A percentile compares a stretch with the other conserved stretches of the same genome.
Conservation (phyloP, 2,797 vertebrate species). For the Miichthys miiuy region DNA sequence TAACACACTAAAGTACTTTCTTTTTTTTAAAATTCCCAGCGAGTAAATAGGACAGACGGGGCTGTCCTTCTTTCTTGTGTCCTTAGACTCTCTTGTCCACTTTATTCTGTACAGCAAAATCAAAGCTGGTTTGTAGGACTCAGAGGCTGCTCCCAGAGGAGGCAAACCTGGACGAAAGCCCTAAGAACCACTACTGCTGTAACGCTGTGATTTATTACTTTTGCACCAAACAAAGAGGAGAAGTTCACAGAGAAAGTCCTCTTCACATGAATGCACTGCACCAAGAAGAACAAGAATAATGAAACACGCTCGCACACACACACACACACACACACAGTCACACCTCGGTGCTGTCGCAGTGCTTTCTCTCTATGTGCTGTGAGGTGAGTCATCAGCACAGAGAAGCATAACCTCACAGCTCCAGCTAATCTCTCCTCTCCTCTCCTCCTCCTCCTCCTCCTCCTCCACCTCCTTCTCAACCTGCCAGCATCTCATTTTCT, state of each 20-base stretch:
- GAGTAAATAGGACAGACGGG: constrained; percentile 82
- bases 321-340: constrained; percentile 63
- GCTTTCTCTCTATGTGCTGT: constrained; percentile 80
- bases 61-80: constrained; percentile 82
- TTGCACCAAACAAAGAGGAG: constrained; percentile 81
- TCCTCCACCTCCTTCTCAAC: constrained; percentile 67
- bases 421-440: constrained; percentile 75
- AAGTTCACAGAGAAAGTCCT: constrained; percentile 83
- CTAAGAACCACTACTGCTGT: constrained; percentile 76
- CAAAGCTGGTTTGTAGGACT: constrained; percentile 81
- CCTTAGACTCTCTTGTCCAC: constrained; percentile 75
- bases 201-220: constrained; percentile 85
- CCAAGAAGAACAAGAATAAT: constrained; percentile 80
- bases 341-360: constrained; percentile 85
- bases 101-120: constrained; percentile 70
- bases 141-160: constrained; percentile 77
- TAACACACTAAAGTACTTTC: constrained; percentile 56
- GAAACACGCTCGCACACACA: constrained; percentile 55
- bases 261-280: constrained; percentile 83
- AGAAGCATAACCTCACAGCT: constrained; percentile 79
- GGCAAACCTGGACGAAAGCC: constrained; percentile 78
- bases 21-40: constrained; percentile 21
- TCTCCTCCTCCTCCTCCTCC: constrained; percentile 65
- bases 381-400: constrained; percentile 87
- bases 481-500: constrained; percentile 81